Percentiles rank a stretch among this genome's conserved stretches.
phyloP scores from a whole-genome alignment of 2,888 invertebrate species.

The Agonopterix heracliana region DNA sequence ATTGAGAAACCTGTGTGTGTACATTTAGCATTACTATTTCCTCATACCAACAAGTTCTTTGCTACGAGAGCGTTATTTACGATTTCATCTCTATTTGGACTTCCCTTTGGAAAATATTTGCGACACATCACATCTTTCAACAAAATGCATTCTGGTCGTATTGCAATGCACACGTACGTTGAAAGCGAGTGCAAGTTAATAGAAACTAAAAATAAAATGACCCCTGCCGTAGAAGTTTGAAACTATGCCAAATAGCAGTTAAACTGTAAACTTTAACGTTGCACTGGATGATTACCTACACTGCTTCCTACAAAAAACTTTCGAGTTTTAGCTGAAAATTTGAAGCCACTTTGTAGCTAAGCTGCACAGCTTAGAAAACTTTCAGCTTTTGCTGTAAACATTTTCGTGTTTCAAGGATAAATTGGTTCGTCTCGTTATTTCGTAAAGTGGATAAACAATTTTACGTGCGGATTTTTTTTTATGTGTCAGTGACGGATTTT shows the following conservation, averaged over 20 bases:
- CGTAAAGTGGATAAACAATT: too few species aligned
- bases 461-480: too few species aligned
- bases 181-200: conserved; percentile 39
- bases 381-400: conserved; percentile 1
- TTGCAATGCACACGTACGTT: conserved; percentile 29
- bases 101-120: conserved; percentile 25
- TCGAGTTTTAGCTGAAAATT: conserved; percentile 19
- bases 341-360: conserved; percentile 16
- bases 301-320: conserved; percentile 25
- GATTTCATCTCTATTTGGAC: conserved; percentile 21
- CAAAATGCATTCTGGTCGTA: conserved; percentile 25
- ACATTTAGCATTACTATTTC: conserved; percentile 1
- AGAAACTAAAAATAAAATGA: conserved; percentile 27
- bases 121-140: conserved; percentile 25
- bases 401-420: neutral
- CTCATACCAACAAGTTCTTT: neutral
- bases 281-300: conserved; percentile 32
- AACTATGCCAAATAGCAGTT: conserved; percentile 51
- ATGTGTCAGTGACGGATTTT: too few species aligned
- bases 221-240: conserved; percentile 30
- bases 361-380: conserved; percentile 1
- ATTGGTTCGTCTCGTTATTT: too few species aligned
- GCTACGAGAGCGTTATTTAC: conserved; percentile 18
- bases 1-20: neutral
- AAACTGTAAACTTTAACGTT: conserved; percentile 42